phyloP scores from a whole-genome alignment of 2,888 invertebrate species.

The Lasioglossum villosulum region DNA sequence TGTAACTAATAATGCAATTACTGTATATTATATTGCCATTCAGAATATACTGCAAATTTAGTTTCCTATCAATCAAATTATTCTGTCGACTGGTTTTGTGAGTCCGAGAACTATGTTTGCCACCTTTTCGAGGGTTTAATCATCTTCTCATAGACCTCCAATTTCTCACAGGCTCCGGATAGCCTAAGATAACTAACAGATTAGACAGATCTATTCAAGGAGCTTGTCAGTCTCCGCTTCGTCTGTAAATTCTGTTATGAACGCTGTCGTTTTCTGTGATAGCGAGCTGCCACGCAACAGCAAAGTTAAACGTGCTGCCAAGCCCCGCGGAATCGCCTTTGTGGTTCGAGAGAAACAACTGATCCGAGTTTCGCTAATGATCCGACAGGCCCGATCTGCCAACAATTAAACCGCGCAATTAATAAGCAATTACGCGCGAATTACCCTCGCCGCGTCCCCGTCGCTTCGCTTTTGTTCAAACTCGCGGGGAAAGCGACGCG shows the following conservation, averaged over 20 bases:
- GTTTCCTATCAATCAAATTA: neutral
- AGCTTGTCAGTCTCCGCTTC: neutral
- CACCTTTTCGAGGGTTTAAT: neutral
- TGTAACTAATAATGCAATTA: neutral
- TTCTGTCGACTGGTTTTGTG: neutral
- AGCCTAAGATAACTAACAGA: neutral
- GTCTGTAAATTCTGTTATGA: neutral
- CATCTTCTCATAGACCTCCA: neutral
- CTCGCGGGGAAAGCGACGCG: neutral
- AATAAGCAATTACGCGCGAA: conserved; percentile 47
- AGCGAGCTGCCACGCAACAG: neutral
- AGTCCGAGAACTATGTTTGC: neutral
- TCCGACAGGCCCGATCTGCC: conserved; percentile 7
- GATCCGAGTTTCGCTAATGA: conserved; percentile 44
- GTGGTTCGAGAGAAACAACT: conserved; percentile 45
- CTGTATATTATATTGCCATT: no score
- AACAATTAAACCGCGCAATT: conserved; percentile 41
- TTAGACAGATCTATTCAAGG: neutral
- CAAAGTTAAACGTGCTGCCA: conserved; percentile 30
- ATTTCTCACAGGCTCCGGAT: neutral
- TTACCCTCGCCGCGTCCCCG: neutral
- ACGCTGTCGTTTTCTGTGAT: neutral
- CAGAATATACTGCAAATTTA: neutral
- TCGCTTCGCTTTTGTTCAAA: conserved; percentile 13
- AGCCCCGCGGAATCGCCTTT: conserved; percentile 38